A percentile compares a stretch with the other conserved stretches of the same genome.
Conservation (phyloP, 2,797 vertebrate species). For the Momotus momota region DNA sequence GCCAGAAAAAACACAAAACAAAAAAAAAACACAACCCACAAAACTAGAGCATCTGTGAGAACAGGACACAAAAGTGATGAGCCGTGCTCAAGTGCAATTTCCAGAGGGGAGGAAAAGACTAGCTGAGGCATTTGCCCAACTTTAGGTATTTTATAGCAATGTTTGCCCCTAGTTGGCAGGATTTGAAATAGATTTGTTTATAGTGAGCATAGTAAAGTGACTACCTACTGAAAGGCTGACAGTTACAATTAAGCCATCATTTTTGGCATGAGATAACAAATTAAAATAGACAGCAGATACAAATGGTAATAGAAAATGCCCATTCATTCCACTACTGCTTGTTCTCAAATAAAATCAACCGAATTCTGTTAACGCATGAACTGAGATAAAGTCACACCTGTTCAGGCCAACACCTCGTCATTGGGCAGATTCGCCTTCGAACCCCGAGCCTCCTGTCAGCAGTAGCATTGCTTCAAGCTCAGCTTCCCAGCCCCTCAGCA, state of each 20-base stretch:
- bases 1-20: background rate
- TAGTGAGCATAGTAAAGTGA: background rate
- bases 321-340: background rate
- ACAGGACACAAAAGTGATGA: background rate
- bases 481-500: background rate
- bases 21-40: too few relatives aligned
- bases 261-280: background rate
- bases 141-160: background rate
- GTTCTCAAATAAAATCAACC: background rate
- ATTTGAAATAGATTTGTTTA: background rate
- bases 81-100: background rate
- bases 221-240: background rate
- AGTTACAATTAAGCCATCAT: background rate
- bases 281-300: background rate
- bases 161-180: background rate
- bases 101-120: background rate
- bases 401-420: background rate
- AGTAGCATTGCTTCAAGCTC: background rate
- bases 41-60: background rate
- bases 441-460: rapidly evolving
- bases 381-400: background rate
- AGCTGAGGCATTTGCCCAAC: background rate
- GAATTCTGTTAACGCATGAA: background rate
- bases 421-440: background rate
- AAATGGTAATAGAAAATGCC: background rate